Base-by-base conservation (phyloP, 2,797 vertebrate species). In the Otus scops region DNA sequence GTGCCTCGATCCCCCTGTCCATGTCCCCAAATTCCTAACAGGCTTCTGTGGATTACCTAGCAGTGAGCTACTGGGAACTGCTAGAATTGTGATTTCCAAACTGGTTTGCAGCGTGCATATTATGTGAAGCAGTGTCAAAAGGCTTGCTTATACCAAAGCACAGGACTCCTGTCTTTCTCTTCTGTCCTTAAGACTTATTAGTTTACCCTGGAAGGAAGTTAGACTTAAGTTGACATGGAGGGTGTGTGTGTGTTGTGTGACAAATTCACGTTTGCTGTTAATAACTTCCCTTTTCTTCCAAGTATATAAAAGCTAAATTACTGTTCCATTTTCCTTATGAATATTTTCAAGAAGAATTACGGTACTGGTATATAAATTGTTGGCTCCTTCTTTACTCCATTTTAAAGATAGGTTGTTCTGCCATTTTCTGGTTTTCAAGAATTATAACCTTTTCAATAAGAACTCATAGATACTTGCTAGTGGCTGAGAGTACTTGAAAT, bases 401-500 rank as follows among this genome's bases (percentile, higher is more conserved):
- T 50, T 43, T 36, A 56, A 73, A 73, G 23, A 59, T 51, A 24
- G 12, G 23, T 7, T 38, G 13, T 59, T 78, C 50, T 57, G 24
- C 21, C 11, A 6, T 64, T 39, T 67, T 48, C 59, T 53, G 10
- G 28, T 65, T 84, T 59, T 84, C 32, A n/a, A 30, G 50, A 70
- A 36, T 60, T 1, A 0, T 71, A 51, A 65, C 34, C 26, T 13
- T 61, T 38, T 75, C 1, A 0, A 3, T 57, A 57, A 68, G 27
- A 50, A 75, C n/a, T 50, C 26, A 24, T 3, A 69, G 32, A 30
- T 69, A 28, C 21, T 81, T 32, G 43, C 39, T 51, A 34, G 21
- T 47, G 38, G 24, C 70, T 75, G 63, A 45, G n/a, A 73, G 39
- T 57, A 59, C n/a, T 76, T 59, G 24, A 47, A 51, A 28, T 36